Percentiles rank a stretch among this genome's conserved stretches.
These are phyloP conservation scores for Aricia agestis DNA, from an alignment of 1,140 invertebrate genomes.

Conservation along the genomic window DNA sequence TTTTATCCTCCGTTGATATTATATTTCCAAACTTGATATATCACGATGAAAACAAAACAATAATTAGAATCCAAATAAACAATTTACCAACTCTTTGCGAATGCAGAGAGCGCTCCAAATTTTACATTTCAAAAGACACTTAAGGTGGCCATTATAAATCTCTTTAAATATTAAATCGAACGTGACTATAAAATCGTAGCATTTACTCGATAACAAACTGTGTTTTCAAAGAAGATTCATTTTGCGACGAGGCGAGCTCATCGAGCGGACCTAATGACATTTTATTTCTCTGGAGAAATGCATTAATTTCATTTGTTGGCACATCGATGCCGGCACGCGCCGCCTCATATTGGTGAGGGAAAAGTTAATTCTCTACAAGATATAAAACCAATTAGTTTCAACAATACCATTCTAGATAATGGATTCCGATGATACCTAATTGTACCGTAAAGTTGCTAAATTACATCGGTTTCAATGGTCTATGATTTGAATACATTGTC, in stretches of 20 bases:
- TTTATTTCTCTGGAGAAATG: constrained; percentile 72
- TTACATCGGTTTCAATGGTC: not conserved
- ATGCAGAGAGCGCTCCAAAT: not conserved
- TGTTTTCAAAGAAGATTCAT: constrained; percentile 38
- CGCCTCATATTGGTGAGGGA: constrained; percentile 42
- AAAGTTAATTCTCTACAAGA: constrained; percentile 59
- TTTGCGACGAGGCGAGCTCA: constrained; percentile 39
- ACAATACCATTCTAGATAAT: constrained; percentile 23
- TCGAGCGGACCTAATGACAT: constrained; percentile 66
- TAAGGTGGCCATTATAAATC: constrained; percentile 18
- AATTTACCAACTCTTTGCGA: not conserved
- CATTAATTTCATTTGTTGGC: constrained; percentile 74
- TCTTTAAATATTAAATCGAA: constrained; percentile 23
- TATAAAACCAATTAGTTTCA: constrained; percentile 52
- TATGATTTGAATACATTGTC: too few relatives aligned
- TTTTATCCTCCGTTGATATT: too few relatives aligned
- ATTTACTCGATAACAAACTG: constrained; percentile 36
- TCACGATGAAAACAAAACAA: not conserved
- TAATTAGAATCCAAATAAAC: not conserved
- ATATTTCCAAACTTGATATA: too few relatives aligned
- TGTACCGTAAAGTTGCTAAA: not conserved
- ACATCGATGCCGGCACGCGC: constrained; percentile 54
- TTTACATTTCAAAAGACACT: constrained; percentile 13
- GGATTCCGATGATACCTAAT: not conserved
- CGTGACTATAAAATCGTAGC: constrained; percentile 29